These are phyloP conservation scores for Euzetes globulus DNA, from an alignment of 2,888 invertebrate species.

Conservation along the genomic window DNA sequence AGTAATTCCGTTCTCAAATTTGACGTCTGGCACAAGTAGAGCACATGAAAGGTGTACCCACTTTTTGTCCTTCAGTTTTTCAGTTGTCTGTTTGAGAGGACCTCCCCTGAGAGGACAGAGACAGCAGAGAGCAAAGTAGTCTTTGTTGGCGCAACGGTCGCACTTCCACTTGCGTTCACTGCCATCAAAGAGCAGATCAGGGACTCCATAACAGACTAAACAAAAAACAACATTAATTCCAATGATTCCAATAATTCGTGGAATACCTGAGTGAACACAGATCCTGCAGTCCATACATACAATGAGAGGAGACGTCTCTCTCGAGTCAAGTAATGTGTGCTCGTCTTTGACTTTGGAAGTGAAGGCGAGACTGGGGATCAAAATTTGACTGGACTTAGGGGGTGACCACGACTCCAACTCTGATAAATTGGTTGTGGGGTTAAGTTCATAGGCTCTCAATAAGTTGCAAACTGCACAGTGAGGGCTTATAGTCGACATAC, in stretches of 20 bases:
- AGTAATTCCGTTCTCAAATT: slow-evolving; percentile 45
- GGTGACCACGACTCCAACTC: background rate
- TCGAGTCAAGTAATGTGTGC: slow-evolving; percentile 43
- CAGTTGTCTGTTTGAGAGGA: slow-evolving; percentile 46
- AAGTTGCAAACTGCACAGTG: slow-evolving; percentile 56
- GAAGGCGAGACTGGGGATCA: slow-evolving; percentile 44
- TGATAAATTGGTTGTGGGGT: background rate
- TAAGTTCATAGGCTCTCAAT: slow-evolving; percentile 46
- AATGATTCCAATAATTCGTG: background rate
- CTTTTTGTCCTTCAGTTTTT: slow-evolving; percentile 28
- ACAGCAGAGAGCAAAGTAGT: slow-evolving; percentile 47
- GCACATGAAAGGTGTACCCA: slow-evolving; percentile 51
- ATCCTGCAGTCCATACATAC: slow-evolving; percentile 55
- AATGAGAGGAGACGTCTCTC: slow-evolving; percentile 49
- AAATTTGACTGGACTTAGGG: slow-evolving; percentile 35
- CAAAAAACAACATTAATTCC: slow-evolving; percentile 18
- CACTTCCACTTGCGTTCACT: slow-evolving; percentile 39
- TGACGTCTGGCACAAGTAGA: slow-evolving; percentile 47
- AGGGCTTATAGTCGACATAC: slow-evolving; percentile 51
- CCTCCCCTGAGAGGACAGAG: slow-evolving; percentile 54
- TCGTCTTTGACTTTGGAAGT: slow-evolving; percentile 44
- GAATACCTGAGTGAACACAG: slow-evolving; percentile 54
- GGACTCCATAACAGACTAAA: slow-evolving; percentile 41
- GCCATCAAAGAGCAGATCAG: slow-evolving; percentile 29
- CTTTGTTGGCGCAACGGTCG: slow-evolving; percentile 37